A percentile compares a stretch with the other conserved stretches of the same genome.
Evolutionary conservation across 2,888 invertebrate species (phyloP).

Genomic region (Nomada fabriciana): DNA sequence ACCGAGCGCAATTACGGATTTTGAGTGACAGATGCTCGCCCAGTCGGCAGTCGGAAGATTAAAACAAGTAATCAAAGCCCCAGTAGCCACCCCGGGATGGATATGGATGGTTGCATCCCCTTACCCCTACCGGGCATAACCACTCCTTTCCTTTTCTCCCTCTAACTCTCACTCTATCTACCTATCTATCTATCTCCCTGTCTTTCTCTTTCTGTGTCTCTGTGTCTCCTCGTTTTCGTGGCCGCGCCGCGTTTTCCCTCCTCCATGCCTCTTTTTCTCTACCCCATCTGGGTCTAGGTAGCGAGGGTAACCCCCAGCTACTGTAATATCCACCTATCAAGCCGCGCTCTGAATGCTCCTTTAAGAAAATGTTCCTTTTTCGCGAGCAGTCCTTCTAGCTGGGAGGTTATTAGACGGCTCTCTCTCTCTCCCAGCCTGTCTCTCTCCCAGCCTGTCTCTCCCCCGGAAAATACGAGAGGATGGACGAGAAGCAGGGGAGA

Average conservation of each 20-base stretch:
- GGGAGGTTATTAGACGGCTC: constrained; percentile 68
- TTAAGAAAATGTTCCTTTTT: constrained; percentile 72
- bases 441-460: neutral
- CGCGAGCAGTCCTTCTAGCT: constrained; percentile 60
- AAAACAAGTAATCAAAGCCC: constrained; percentile 85
- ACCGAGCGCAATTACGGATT: constrained; percentile 82
- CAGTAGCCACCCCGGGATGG: constrained; percentile 79
- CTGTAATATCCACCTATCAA: constrained; percentile 73
- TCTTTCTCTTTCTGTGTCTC: constrained; percentile 34
- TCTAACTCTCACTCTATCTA: neutral
- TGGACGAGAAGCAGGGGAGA: neutral
- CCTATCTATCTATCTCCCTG: constrained; percentile 37
- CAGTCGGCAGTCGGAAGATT: constrained; percentile 83
- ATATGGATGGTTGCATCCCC: constrained; percentile 81
- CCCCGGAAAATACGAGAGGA: constrained; percentile 3
- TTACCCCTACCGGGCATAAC: constrained; percentile 45
- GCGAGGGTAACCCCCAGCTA: constrained; percentile 63
- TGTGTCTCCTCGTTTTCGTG: constrained; percentile 65
- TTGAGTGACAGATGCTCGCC: constrained; percentile 85
- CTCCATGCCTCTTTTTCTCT: constrained; percentile 50
- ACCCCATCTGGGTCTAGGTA: constrained; percentile 45
- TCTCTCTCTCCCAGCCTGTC: no score
- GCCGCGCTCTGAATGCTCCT: constrained; percentile 73
- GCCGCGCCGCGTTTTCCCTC: constrained; percentile 60
- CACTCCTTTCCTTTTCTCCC: constrained; percentile 20